Conservation (phyloP, 2,888 invertebrate genomes). For the Pollenia labialis region DNA sequence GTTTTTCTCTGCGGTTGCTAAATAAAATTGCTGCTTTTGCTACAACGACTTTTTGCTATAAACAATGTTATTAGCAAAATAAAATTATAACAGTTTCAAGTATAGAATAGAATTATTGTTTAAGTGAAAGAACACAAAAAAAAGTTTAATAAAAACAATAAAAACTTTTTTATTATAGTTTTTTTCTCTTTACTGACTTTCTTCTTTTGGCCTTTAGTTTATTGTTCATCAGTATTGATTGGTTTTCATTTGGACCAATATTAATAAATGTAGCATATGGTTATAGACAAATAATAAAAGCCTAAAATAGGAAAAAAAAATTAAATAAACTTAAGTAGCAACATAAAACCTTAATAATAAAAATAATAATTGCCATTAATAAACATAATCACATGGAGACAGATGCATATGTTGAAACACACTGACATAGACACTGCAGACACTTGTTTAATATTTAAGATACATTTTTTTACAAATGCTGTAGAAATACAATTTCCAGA, state of each 20-base stretch:
- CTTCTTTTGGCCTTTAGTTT: conserved; percentile 19
- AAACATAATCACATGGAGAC: background rate
- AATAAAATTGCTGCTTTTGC: background rate
- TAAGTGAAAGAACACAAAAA: conserved; percentile 24
- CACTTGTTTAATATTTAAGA: background rate
- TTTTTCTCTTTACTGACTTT: conserved; percentile 25
- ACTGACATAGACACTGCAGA: background rate
- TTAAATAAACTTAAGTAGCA: conserved; percentile 7
- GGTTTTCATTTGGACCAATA: conserved; percentile 54
- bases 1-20: background rate
- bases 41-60: background rate
- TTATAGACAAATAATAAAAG: conserved; percentile 10
- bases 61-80: conserved; percentile 33
- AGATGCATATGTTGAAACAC: background rate
- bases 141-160: conserved; percentile 30
- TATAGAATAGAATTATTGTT: background rate
- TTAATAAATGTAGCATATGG: conserved; percentile 61
- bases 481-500: background rate
- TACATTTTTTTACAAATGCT: background rate
- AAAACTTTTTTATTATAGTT: conserved; percentile 38
- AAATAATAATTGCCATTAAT: conserved; percentile 59
- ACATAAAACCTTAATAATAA: conserved; percentile 39
- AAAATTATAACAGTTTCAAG: conserved; percentile 13
- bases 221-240: conserved; percentile 62
- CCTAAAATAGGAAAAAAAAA: background rate